A percentile compares a stretch with the other conserved stretches of the same genome.
Evolutionary conservation across 2,113 vertebrate genomes (phyloP).

Genomic region (Halcyon malimbica): DNA sequence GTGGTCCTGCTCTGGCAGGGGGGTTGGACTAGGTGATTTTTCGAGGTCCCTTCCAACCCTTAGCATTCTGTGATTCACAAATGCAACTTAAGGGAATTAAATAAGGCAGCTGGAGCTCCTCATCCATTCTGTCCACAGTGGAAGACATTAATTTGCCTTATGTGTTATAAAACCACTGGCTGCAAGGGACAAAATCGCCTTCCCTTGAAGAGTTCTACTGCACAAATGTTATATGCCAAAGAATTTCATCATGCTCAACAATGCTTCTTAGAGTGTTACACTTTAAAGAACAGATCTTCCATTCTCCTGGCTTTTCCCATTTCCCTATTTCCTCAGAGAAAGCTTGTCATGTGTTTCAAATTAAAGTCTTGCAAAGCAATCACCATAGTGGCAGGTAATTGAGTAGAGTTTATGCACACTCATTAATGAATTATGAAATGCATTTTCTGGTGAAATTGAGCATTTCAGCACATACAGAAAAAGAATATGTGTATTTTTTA

Average conservation of each 20-base stretch:
- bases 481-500: neutral
- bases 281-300: neutral
- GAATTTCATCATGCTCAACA: too few relatives aligned
- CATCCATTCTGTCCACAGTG: neutral
- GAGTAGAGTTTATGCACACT: neutral
- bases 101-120: neutral
- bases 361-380: neutral
- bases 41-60: too few relatives aligned
- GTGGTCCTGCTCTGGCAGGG: too few relatives aligned
- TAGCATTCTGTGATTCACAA: neutral
- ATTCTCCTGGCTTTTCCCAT: neutral
- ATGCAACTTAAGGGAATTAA: neutral
- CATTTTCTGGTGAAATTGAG: neutral
- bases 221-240: neutral
- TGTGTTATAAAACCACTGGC: neutral
- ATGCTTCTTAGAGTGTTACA: neutral
- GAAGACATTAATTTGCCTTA: neutral
- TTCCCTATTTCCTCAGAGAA: neutral
- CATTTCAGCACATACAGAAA: neutral
- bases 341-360: neutral
- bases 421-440: neutral
- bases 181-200: neutral
- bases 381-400: neutral
- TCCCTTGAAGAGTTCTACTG: neutral
- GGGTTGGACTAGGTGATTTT: too few relatives aligned